Base-by-base conservation (phyloP, 2,888 invertebrate genomes). In the Cosmia pyralina region DNA sequence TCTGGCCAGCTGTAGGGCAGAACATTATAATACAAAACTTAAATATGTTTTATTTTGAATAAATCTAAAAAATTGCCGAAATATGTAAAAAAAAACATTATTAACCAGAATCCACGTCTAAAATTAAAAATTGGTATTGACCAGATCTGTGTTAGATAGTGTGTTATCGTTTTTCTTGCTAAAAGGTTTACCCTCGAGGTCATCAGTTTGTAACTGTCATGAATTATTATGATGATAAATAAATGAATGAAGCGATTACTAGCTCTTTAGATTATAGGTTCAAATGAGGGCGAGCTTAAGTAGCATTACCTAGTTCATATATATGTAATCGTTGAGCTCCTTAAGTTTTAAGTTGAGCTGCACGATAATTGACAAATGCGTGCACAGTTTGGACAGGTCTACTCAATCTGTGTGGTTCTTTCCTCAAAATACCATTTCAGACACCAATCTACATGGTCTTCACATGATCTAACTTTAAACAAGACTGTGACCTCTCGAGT, bases 131-230 rank as follows among this genome's bases (percentile, higher is more conserved):
- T 69, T 64, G 46, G 28, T 65, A 79, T 75, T 73, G 69, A 71
- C 71, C 66, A 73, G 73, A 75, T 72, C 44, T 73, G 11, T 72
- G 11, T 55, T 52, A 71, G 84, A 86, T 82, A 75, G 13, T 41
- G 59, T 17, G 46, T 82, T 84, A 86, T 86, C 86, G 17, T 67
- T 82, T 78, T 86, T 82, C 84, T 86, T 66, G 73, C 46, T 62
- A 85, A 80, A 85, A 22, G 65, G 63, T 81, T 77, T 85, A 77
- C 65, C 44, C 69, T 62, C 79, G 86, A 84, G 84, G 84, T 71
- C 84, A 15, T 55, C 15, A 55, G 28, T 55, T 19, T 48, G 22
- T 50, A 34, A 55, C 41, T 58, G 64, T 44, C 46, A 60, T 57
- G 28, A 75, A 73, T 44, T 66, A n/a, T 69, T 58, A 28, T 53